These are phyloP conservation scores for Allolobophora icterica DNA, from an alignment of 2,888 invertebrate genomes.

Conservation along the genomic window DNA sequence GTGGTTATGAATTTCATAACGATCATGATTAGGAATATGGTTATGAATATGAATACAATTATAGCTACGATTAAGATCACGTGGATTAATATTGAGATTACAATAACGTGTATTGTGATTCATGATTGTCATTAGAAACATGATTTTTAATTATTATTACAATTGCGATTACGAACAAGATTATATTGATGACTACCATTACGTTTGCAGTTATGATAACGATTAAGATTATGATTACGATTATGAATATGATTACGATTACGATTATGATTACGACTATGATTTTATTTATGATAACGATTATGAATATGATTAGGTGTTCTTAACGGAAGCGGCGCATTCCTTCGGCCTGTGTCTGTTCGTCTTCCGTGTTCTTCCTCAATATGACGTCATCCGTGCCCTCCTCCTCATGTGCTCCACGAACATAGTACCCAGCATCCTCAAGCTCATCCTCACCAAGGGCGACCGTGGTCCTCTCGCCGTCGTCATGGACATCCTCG, in stretches of 20 bases:
- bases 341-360: constrained; percentile 58
- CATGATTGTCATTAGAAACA: neutral
- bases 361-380: constrained; percentile 60
- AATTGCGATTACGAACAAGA: neutral
- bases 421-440: constrained; percentile 59
- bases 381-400: constrained; percentile 60
- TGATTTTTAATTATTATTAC: neutral
- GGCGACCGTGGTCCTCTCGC: constrained; percentile 52
- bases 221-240: too few species aligned
- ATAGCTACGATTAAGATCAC: too few species aligned
- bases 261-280: too few species aligned
- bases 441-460: constrained; percentile 60
- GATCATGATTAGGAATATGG: too few species aligned
- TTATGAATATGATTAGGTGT: constrained; percentile 36
- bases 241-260: too few species aligned
- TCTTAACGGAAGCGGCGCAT: constrained; percentile 46
- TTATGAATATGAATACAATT: too few species aligned
- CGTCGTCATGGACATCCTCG: constrained; percentile 54
- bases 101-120: too few species aligned
- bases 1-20: too few species aligned
- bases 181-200: neutral
- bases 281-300: constrained; percentile 24
- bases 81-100: too few species aligned
- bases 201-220: too few species aligned
- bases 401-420: constrained; percentile 59